Evolutionary conservation across 2,888 invertebrate species (phyloP).

Genomic region (Drosophila neotestacea): DNA sequence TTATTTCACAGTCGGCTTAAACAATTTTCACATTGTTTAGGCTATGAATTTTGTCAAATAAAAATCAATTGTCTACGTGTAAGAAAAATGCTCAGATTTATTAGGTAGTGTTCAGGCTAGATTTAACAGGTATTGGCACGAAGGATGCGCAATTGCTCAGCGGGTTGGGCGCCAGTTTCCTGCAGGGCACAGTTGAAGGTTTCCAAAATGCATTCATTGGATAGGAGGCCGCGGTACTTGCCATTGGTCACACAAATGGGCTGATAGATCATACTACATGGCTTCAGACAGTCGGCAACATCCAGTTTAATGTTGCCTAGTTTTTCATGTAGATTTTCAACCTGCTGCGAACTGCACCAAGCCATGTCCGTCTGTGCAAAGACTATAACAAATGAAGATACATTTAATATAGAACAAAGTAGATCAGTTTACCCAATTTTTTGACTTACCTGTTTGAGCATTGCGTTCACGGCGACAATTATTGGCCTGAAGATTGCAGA

Average conservation of each 20-base stretch:
- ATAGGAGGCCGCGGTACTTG: conserved; percentile 71
- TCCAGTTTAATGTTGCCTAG: conserved; percentile 61
- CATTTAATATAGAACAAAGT: not conserved
- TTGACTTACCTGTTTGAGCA: conserved; percentile 58
- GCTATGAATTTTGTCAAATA: conserved; percentile 20
- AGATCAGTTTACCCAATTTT: not conserved
- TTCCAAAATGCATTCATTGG: conserved; percentile 73
- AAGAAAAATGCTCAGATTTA: not conserved
- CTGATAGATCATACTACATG: conserved; percentile 78
- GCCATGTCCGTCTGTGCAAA: conserved; percentile 70
- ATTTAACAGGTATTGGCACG: conserved; percentile 52
- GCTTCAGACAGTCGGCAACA: conserved; percentile 62
- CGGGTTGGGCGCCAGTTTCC: conserved; percentile 37
- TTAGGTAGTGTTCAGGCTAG: not conserved
- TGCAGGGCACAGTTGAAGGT: conserved; percentile 75
- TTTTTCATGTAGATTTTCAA: conserved; percentile 59
- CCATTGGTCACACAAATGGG: conserved; percentile 82
- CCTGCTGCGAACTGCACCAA: conserved; percentile 78
- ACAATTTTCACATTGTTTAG: conserved; percentile 6
- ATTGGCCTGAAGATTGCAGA: conserved; percentile 65
- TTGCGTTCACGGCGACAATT: conserved; percentile 76
- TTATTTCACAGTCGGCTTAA: not conserved
- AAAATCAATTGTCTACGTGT: conserved; percentile 13
- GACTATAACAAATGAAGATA: conserved; percentile 43
- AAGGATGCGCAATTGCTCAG: conserved; percentile 57